These are phyloP conservation scores for Vanessa tameamea DNA, from an alignment of 1,140 invertebrate species.

Conservation along the genomic window DNA sequence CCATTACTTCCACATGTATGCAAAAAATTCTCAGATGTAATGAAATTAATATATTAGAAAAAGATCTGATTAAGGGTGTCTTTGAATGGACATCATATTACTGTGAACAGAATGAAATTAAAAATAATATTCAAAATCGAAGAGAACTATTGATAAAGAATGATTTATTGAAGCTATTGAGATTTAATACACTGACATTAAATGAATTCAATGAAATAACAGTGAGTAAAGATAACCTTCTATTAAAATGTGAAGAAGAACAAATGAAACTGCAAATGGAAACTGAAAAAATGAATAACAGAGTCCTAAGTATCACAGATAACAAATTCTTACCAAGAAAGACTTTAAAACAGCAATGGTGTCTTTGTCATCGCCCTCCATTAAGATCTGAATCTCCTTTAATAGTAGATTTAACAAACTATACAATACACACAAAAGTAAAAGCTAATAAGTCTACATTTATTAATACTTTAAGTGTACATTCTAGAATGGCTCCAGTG, in stretches of 20 bases:
- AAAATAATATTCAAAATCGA: conserved; percentile 63
- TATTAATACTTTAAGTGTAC: conserved; percentile 71
- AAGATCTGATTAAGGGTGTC: conserved; percentile 73
- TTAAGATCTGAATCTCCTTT: conserved; percentile 69
- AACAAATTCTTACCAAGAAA: conserved; percentile 44
- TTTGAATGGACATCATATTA: conserved; percentile 79
- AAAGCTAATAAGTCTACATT: conserved; percentile 74
- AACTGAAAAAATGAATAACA: conserved; percentile 32
- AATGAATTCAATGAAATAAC: conserved; percentile 63
- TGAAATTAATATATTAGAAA: conserved; percentile 75
- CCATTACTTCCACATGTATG: conserved; percentile 73
- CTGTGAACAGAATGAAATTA: conserved; percentile 69
- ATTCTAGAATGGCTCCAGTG: conserved; percentile 68
- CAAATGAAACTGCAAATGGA: conserved; percentile 48
- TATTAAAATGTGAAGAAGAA: conserved; percentile 50
- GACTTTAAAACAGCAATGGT: conserved; percentile 64
- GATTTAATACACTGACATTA: conserved; percentile 61
- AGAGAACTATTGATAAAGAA: conserved; percentile 66
- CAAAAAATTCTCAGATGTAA: conserved; percentile 72
- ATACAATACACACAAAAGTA: conserved; percentile 60
- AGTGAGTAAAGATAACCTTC: conserved; percentile 50
- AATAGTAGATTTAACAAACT: conserved; percentile 60
- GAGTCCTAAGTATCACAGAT: conserved; percentile 33
- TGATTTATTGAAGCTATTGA: conserved; percentile 62
- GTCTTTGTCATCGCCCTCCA: conserved; percentile 64